Evolutionary conservation across 2,797 vertebrate genomes (phyloP).

Genomic region (Hypotaenidia okinawae): DNA sequence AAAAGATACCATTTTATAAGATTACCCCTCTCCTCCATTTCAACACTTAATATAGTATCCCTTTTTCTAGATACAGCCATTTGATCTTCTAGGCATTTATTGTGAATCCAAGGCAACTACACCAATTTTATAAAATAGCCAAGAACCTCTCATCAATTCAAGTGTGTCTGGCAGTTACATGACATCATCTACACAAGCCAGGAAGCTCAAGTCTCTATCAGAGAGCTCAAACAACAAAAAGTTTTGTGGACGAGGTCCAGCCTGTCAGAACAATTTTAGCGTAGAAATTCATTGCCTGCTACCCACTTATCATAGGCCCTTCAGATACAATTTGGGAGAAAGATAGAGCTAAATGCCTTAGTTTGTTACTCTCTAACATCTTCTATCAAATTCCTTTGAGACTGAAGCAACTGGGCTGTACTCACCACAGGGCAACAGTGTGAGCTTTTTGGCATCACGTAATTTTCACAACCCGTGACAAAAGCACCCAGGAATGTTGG

Average conservation of each 20-base stretch:
- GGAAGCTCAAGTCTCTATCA: background rate
- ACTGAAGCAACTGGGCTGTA: background rate
- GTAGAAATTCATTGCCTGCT: background rate
- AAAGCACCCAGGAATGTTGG: background rate
- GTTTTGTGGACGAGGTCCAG: background rate
- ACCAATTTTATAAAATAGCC: background rate
- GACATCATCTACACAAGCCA: background rate
- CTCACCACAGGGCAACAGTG: background rate
- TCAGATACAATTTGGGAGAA: background rate
- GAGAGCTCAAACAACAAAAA: background rate
- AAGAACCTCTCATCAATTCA: background rate
- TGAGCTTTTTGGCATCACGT: background rate
- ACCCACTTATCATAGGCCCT: background rate
- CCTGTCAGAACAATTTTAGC: background rate
- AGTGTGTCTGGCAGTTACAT: background rate
- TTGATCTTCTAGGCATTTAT: background rate
- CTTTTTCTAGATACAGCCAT: background rate
- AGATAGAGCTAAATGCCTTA: background rate
- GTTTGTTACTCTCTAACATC: background rate
- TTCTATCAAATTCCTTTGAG: background rate
- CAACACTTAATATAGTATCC: background rate
- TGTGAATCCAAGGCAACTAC: constrained; percentile 3
- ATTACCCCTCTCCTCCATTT: background rate
- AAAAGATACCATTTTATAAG: background rate
- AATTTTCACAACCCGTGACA: background rate